These are phyloP conservation scores for Tragopan temminckii DNA, from an alignment of 2,797 vertebrate species.

Conservation along the genomic window DNA sequence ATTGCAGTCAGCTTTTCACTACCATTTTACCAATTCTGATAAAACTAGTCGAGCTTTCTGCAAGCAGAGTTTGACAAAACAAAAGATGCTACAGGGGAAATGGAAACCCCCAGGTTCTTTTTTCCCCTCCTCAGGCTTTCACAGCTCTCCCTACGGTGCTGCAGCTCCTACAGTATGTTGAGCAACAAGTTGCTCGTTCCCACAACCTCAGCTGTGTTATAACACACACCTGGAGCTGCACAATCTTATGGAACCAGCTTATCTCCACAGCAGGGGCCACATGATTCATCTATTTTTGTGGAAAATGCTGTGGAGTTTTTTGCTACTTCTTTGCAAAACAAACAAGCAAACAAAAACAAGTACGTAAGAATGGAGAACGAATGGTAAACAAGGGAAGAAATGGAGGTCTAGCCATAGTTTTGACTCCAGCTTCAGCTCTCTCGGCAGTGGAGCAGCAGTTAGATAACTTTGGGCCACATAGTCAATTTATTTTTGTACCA, in stretches of 20 bases:
- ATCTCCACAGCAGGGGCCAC: neutral
- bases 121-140: neutral
- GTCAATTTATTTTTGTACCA: conserved; percentile 42
- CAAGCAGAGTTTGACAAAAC: neutral
- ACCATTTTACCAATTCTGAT: neutral
- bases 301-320: neutral
- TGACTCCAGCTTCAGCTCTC: neutral
- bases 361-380: neutral
- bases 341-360: neutral
- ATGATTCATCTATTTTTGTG: neutral
- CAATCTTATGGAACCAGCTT: neutral
- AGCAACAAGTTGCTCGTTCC: neutral
- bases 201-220: neutral
- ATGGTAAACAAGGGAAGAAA: neutral
- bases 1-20: neutral
- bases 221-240: neutral
- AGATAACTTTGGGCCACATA: conserved; percentile 12
- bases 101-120: neutral
- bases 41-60: neutral
- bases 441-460: neutral
- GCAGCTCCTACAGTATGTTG: neutral
- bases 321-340: neutral
- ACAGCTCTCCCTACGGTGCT: neutral
- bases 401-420: neutral
- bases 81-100: neutral